phyloP scores from a whole-genome alignment of 2,888 invertebrate species.

The Anodontia alba region DNA sequence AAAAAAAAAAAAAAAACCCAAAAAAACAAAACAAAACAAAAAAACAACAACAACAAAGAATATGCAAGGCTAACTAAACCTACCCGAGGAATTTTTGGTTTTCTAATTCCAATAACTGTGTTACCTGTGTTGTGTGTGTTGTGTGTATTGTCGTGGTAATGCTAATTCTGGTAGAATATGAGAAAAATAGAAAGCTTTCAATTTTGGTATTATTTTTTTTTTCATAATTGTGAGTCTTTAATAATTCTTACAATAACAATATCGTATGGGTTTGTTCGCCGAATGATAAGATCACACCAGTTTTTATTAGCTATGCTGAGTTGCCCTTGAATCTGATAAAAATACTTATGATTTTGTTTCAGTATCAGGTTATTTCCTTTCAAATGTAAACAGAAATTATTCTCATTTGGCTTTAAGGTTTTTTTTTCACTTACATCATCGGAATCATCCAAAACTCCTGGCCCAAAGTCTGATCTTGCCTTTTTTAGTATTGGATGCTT shows the following conservation, averaged over 20 bases:
- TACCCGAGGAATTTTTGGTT: too few relatives aligned
- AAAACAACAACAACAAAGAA: too few relatives aligned
- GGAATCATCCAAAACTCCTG: neutral
- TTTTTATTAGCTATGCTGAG: neutral
- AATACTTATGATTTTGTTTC: neutral
- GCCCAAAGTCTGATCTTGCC: constrained; percentile 13
- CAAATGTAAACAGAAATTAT: neutral
- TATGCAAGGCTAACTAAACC: too few relatives aligned
- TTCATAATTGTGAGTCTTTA: neutral
- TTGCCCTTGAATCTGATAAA: neutral
- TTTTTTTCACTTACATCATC: constrained; percentile 4
- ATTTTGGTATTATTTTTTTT: neutral
- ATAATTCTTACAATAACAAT: neutral
- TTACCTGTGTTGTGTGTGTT: too few relatives aligned
- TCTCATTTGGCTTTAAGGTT: neutral
- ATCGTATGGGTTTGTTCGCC: neutral
- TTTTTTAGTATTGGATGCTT: neutral
- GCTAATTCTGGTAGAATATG: constrained; percentile 33
- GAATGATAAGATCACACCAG: neutral
- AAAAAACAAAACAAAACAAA: too few relatives aligned
- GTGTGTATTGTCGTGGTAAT: constrained; percentile 27
- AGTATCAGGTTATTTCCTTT: neutral
- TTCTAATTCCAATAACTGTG: too few relatives aligned
- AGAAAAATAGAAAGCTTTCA: constrained; percentile 24
- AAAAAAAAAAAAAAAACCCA: too few relatives aligned